Evolutionary conservation across 2,888 invertebrate species (phyloP).

Genomic region (Hartigia nigra): DNA sequence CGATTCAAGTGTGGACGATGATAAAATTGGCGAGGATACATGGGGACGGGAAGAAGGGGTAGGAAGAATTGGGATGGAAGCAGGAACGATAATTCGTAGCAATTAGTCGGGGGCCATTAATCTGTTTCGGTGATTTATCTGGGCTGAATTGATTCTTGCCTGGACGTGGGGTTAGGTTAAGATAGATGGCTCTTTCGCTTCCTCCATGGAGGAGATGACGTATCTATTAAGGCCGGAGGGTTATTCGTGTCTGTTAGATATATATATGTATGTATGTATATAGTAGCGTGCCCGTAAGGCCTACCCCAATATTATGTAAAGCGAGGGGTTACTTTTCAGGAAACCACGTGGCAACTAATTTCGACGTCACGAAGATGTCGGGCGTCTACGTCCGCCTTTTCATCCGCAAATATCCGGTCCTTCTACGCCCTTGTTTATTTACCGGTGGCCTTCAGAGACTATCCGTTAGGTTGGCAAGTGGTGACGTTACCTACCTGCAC

Average conservation of each 20-base stretch:
- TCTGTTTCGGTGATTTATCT: constrained; percentile 40
- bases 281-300: not conserved
- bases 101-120: constrained; percentile 46
- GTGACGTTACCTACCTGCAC: not conserved
- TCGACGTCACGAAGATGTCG: not conserved
- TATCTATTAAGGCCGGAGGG: constrained; percentile 39
- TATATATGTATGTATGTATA: not conserved
- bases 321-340: not conserved
- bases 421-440: not conserved
- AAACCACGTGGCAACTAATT: not conserved
- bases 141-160: constrained; percentile 47
- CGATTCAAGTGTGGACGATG: not conserved
- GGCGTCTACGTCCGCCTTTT: not conserved
- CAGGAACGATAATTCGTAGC: constrained; percentile 17
- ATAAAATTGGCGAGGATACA: not conserved
- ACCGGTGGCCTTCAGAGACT: not conserved
- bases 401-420: not conserved
- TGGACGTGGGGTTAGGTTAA: constrained; percentile 42
- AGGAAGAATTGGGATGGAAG: not conserved
- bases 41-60: not conserved
- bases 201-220: constrained; percentile 39
- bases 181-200: constrained; percentile 34
- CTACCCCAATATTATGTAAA: not conserved
- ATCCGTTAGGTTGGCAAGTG: not conserved
- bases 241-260: not conserved